Base-by-base conservation (phyloP, 2,113 vertebrate genomes). In the Protobothrops mucrosquamatus region DNA sequence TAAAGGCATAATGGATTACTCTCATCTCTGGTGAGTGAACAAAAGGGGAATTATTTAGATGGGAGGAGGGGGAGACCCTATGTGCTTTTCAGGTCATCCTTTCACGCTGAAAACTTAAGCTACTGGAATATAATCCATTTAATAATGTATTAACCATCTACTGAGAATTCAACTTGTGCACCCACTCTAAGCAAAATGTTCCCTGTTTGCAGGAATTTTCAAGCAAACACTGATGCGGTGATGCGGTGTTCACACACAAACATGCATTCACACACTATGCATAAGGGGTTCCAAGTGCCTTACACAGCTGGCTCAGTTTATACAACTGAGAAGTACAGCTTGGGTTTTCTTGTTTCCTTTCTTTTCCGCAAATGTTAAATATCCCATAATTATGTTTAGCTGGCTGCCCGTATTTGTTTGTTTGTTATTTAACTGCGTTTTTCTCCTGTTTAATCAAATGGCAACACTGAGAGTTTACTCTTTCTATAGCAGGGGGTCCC, bases 91-190 rank as follows among this genome's bases (percentile, higher is more conserved):
- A 74, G 87, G 24, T 74, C 87, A 92, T 39, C 59, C 61, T 39
- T 92, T 54, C 87, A 46, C 87, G 74, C 46, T 10, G 51, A n/a
- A 34, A 52, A 26, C 43, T 18, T 18, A 74, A 29, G 61, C 46
- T 81, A 92, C 88, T 92, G 81, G 59, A 92, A 46, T 89, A 64
- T 74, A 92, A 92, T 24, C 61, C 51, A 39, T 56, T 89, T 55
- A 89, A 89, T 89, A 92, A 92, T 81, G 39, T 46, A 92, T 89
- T 43, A 39, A 26, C 91, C 51, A 29, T 88, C 91, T 64, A 52
- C 34, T 29, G 86, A 87, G 87, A 56, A 81, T 92, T 92, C 46
- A 22, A 92, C 87, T 64, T 92, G 91, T 22, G 59, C n/a, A 92
- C 39, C n/a, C 39, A 29, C 10, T 69, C 85, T 43, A 54, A 92